Percentiles rank a stretch among this genome's conserved stretches.
Evolutionary conservation across 2,797 vertebrate species (phyloP).

Genomic region (Tokudaia tokunoshimensis): DNA sequence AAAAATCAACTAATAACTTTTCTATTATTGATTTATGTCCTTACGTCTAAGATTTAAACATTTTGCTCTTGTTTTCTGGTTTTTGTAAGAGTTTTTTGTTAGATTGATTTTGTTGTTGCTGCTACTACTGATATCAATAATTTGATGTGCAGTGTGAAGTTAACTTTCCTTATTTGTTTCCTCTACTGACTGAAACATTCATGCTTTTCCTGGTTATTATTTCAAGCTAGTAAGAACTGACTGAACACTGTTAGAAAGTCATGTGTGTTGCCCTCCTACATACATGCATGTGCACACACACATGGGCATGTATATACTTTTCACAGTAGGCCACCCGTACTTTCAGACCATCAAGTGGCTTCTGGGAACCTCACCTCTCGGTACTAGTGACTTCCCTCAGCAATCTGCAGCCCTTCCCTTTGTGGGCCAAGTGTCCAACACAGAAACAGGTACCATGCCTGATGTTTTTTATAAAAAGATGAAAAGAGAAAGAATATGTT

Average conservation of each 20-base stretch:
- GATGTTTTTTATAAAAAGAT: too few relatives aligned
- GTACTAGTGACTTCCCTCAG: neutral
- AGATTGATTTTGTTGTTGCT: neutral
- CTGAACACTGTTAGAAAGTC: neutral
- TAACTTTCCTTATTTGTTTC: neutral
- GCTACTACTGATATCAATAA: neutral
- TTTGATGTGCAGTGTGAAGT: neutral
- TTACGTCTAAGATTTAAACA: conserved; percentile 25
- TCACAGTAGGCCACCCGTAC: neutral
- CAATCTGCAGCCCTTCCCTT: neutral
- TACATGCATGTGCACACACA: neutral
- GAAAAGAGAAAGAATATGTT: too few relatives aligned
- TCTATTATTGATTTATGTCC: conserved; percentile 43
- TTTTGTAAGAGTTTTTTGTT: neutral
- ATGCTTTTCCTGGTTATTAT: conserved; percentile 6
- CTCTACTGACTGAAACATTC: neutral
- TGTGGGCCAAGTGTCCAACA: neutral
- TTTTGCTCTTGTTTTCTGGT: neutral
- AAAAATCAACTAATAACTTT: conserved; percentile 29
- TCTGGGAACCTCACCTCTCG: neutral
- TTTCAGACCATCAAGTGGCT: neutral
- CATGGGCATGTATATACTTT: neutral
- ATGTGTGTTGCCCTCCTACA: neutral
- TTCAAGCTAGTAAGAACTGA: conserved; percentile 29
- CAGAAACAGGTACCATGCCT: neutral